Conservation (phyloP, 1,140 invertebrate species). For the Ctenoplectra terminalis region DNA sequence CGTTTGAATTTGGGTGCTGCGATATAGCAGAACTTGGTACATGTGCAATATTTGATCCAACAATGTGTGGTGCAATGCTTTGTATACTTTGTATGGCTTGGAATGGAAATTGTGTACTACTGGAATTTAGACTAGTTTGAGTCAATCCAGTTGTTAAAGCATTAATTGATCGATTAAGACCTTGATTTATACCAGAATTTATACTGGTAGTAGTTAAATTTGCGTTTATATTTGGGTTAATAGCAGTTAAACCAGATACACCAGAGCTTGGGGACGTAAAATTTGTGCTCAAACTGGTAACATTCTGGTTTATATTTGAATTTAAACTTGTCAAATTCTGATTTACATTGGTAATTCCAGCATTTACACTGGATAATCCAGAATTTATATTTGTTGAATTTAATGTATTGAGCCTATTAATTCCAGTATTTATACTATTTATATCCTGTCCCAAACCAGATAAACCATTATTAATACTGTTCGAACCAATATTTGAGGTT, state of each 20-base stretch:
- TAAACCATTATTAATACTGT: conserved; percentile 81
- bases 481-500: conserved; percentile 78
- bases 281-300: conserved; percentile 72
- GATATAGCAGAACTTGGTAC: conserved; percentile 73
- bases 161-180: conserved; percentile 75
- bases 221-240: conserved; percentile 70
- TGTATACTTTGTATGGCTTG: conserved; percentile 81
- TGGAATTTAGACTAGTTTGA: conserved; percentile 77
- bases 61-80: conserved; percentile 80
- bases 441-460: conserved; percentile 79
- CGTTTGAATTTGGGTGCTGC: conserved; percentile 72
- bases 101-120: conserved; percentile 78
- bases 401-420: conserved; percentile 76
- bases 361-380: conserved; percentile 74
- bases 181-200: conserved; percentile 75
- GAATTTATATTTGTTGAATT: conserved; percentile 79
- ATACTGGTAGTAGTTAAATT: conserved; percentile 71
- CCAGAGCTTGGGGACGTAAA: conserved; percentile 64
- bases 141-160: conserved; percentile 73
- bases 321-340: conserved; percentile 76
- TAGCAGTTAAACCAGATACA: conserved; percentile 66
- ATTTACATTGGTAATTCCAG: conserved; percentile 77
- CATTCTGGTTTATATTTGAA: conserved; percentile 77
- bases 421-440: conserved; percentile 78
- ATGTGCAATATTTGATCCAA: conserved; percentile 77